Conservation (phyloP, 2,888 invertebrate genomes). For the Omphaloscelis lunosa region DNA sequence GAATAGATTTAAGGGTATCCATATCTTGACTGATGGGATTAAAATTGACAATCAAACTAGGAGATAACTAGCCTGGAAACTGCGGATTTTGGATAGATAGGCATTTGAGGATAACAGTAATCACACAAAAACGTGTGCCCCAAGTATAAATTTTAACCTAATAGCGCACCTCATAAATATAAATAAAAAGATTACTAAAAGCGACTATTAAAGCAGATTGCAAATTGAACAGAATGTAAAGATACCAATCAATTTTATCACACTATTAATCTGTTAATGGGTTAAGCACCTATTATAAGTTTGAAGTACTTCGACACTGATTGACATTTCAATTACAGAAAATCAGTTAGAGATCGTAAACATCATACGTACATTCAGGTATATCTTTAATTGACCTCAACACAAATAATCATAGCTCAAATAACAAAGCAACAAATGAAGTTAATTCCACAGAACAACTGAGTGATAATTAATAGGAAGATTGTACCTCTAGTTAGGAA, state of each 20-base stretch:
- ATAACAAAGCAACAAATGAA: slow-evolving; percentile 41
- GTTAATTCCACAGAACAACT: slow-evolving; percentile 31
- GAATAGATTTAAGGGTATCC: background rate
- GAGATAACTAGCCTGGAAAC: background rate
- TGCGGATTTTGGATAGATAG: background rate
- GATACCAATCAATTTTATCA: slow-evolving; percentile 10
- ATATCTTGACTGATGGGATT: background rate
- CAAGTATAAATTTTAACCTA: background rate
- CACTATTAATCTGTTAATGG: background rate
- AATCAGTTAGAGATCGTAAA: slow-evolving; percentile 11
- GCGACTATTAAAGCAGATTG: background rate
- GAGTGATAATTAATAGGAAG: slow-evolving; percentile 41
- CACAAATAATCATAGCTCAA: slow-evolving; percentile 31
- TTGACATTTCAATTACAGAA: background rate
- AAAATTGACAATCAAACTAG: background rate
- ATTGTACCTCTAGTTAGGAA: slow-evolving; percentile 32
- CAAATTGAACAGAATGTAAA: background rate
- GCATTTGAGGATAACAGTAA: background rate
- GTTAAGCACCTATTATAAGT: background rate
- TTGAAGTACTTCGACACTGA: background rate
- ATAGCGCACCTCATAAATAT: background rate
- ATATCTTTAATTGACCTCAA: slow-evolving; percentile 8
- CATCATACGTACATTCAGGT: background rate
- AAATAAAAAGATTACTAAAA: slow-evolving; percentile 7
- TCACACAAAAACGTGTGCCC: too few relatives aligned